Evolutionary conservation across 2,113 vertebrate genomes (phyloP).

Genomic region (Gobio gobio): DNA sequence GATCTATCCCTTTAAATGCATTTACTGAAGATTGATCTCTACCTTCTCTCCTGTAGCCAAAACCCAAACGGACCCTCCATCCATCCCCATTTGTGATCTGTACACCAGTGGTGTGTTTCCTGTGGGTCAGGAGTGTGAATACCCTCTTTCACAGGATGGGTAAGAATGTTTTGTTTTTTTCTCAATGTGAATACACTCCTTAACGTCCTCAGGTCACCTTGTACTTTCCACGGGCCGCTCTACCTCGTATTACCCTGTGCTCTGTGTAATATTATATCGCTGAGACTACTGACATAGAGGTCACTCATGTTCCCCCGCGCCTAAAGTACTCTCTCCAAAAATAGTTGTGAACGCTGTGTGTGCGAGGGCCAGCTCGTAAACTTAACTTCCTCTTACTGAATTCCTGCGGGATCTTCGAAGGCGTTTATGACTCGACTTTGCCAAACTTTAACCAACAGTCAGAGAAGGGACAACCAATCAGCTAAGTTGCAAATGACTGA

Average conservation of each 20-base stretch:
- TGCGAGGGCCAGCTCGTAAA: neutral
- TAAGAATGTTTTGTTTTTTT: conserved; percentile 70
- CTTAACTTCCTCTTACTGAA: neutral
- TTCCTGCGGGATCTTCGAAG: neutral
- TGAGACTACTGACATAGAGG: conserved; percentile 45
- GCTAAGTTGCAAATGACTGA: neutral
- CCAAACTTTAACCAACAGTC: neutral
- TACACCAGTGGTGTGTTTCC: conserved; percentile 89
- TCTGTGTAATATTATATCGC: conserved; percentile 58
- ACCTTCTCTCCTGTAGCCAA: conserved; percentile 82
- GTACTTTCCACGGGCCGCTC: conserved; percentile 30
- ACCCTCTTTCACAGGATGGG: conserved; percentile 95
- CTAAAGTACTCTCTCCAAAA: conserved; percentile 41
- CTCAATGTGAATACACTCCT: conserved; percentile 11
- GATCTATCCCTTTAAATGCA: neutral
- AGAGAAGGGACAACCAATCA: neutral
- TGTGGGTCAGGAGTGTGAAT: conserved; percentile 96
- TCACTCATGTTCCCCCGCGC: conserved; percentile 20
- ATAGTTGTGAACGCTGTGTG: conserved; percentile 9
- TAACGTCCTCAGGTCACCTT: conserved; percentile 40
- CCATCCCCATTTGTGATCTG: conserved; percentile 94
- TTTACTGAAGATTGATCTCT: neutral
- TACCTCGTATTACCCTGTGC: conserved; percentile 58
- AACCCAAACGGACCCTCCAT: conserved; percentile 95
- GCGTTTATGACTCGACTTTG: neutral